phyloP scores from a whole-genome alignment of 2,888 invertebrate species.

The Eutolmus rufibarbis region DNA sequence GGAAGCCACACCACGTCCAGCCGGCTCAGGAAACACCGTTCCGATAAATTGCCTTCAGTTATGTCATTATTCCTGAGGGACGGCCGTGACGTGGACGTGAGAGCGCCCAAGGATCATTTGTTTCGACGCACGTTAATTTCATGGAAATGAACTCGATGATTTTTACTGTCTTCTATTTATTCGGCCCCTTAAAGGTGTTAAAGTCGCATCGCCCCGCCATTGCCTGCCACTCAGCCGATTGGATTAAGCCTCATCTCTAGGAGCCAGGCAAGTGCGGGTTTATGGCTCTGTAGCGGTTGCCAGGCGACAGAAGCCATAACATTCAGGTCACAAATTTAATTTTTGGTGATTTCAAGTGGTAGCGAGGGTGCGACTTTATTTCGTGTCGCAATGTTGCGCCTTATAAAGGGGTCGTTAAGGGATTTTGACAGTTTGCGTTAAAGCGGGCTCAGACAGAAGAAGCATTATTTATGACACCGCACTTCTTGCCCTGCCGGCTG shows the following conservation, averaged over 20 bases:
- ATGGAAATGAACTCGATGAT: conserved; percentile 15
- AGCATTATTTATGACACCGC: not conserved
- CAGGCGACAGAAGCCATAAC: not conserved
- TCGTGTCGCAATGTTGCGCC: not conserved
- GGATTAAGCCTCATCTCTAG: not conserved
- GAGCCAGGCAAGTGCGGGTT: not conserved
- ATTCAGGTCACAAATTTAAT: not conserved
- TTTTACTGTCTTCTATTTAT: not conserved
- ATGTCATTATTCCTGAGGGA: not conserved
- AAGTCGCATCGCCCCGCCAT: not conserved
- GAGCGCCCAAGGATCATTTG: not conserved
- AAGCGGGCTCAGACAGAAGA: not conserved
- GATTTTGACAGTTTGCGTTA: not conserved
- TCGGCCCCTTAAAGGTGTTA: not conserved
- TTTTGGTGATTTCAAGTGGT: not conserved
- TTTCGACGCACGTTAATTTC: not conserved
- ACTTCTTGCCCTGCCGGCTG: not conserved
- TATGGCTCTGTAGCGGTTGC: not conserved
- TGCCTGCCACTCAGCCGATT: not conserved
- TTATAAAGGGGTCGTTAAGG: not conserved
- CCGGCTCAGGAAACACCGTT: not conserved
- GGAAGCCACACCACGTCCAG: not conserved
- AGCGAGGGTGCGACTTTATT: not conserved
- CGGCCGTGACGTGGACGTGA: not conserved
- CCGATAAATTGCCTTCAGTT: conserved; percentile 9